Evolutionary conservation across 1,140 invertebrate genomes (phyloP), one percentile per base, ranked within the genome.

Genomic region (Microplitis demolitor): DNA sequence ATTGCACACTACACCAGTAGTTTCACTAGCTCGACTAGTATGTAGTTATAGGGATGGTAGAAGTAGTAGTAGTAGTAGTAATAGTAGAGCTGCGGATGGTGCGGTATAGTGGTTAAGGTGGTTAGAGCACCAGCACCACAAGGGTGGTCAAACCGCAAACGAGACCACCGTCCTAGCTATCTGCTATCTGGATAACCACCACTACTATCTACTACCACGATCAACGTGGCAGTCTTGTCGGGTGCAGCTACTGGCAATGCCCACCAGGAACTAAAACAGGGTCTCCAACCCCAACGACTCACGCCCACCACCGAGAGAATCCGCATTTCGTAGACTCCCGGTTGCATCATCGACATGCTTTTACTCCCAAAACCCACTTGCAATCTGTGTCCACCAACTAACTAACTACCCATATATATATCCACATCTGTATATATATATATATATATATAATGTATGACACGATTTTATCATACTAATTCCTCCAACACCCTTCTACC

Each of bases 151-250:
- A 80, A 84, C 83, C 83, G 77, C 83, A 84, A 84, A 84, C 83
- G 83, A 84, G 83, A 84, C 83, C 83, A 79, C 82, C 80, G 77
- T 82, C 82, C 83, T 82, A 80, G 83, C 83, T 84, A 84, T 84
- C 82, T 81, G 83, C 83, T 84, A 84, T 84, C 84, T 83, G 85
- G 85, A 85, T 87, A 85, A 87, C 86, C 86, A 82, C 84, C 79
- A 78, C 79, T 79, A 60, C 75, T 70, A 66, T 66, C 66, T 45
- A 45, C 39, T 45, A 45, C 39, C 39, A 45, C 39, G 39, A 45
- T 45, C 39, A 45, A 45, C 39, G 39, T 45, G 11, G 39, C 11
- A 45, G 64, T 61, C 71, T 61, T 61, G 69, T 51, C 69, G 61
- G 60, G 31, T 66, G 64, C 53, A 53, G 50, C 60, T 62, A 34